These are phyloP conservation scores for Dolichomitus sp. DNA, from an alignment of 2,888 invertebrate genomes.

Conservation along the genomic window DNA sequence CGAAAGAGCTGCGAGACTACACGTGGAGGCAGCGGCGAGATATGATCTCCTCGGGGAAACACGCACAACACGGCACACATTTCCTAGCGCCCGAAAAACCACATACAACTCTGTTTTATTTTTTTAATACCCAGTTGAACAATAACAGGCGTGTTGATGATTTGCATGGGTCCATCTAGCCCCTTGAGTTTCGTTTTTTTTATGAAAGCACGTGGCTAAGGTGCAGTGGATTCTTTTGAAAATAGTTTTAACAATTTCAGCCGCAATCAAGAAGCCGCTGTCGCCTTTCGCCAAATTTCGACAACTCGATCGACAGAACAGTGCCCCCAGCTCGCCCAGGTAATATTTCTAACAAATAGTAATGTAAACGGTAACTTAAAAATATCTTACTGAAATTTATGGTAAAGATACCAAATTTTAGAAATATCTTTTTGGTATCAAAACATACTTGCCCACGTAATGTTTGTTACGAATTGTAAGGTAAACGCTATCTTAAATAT, in stretches of 20 bases:
- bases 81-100: constrained; percentile 57
- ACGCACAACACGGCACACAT: constrained; percentile 77
- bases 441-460: no score
- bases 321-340: constrained; percentile 92
- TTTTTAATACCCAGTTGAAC: constrained; percentile 49
- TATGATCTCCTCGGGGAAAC: constrained; percentile 68
- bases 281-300: constrained; percentile 97
- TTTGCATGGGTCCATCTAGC: constrained; percentile 61
- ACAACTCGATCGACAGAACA: constrained; percentile 96
- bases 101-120: constrained; percentile 26
- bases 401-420: no score
- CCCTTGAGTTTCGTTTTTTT: constrained; percentile 61
- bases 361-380: no score
- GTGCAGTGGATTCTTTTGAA: neutral
- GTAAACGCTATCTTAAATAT: no score
- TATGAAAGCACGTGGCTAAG: constrained; percentile 4
- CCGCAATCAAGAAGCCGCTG: constrained; percentile 89
- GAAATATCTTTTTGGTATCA: no score
- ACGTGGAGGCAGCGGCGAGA: constrained; percentile 16
- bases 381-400: no score
- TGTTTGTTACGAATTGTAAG: no score
- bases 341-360: constrained; percentile 85
- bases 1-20: constrained; percentile 7
- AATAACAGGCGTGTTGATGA: constrained; percentile 60
- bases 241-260: constrained; percentile 8